Conservation (phyloP, 2,113 vertebrate genomes). For the Channa maculata region DNA sequence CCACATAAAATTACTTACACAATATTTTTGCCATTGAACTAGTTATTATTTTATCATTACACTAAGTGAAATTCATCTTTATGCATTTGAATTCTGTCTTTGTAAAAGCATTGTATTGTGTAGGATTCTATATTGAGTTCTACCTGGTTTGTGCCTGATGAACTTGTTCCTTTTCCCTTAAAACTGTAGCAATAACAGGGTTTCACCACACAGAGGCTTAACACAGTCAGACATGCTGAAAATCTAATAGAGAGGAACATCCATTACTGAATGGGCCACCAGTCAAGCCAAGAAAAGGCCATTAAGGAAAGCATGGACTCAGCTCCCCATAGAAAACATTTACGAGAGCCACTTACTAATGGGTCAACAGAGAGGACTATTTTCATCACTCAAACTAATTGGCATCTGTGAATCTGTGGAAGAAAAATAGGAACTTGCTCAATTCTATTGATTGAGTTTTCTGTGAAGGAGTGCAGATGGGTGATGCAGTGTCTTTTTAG, state of each 20-base stretch:
- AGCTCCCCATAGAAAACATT: slow-evolving; percentile 70
- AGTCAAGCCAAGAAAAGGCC: slow-evolving; percentile 66
- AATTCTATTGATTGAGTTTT: slow-evolving; percentile 63
- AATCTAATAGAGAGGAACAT: slow-evolving; percentile 66
- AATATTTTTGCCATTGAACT: slow-evolving; percentile 4
- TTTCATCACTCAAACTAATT: slow-evolving; percentile 81
- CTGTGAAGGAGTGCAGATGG: slow-evolving; percentile 22
- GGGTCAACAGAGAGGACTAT: slow-evolving; percentile 72
- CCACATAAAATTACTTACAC: too few species aligned
- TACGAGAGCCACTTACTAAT: slow-evolving; percentile 67
- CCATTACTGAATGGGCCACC: slow-evolving; percentile 70
- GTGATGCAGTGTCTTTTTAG: slow-evolving; percentile 4
- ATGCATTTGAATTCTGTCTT: slow-evolving; percentile 18
- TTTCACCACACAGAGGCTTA: slow-evolving; percentile 50
- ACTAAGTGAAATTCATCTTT: background rate
- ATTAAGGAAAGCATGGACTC: slow-evolving; percentile 74
- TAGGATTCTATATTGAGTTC: too few species aligned
- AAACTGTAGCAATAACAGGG: slow-evolving; percentile 17
- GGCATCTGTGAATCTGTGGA: slow-evolving; percentile 71
- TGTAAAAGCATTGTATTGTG: slow-evolving; percentile 8
- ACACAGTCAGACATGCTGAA: slow-evolving; percentile 62
- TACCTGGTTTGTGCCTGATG: slow-evolving; percentile 23
- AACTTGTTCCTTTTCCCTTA: slow-evolving; percentile 24
- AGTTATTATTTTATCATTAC: slow-evolving; percentile 1
- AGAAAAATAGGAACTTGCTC: slow-evolving; percentile 64